phyloP scores from a whole-genome alignment of 53 echinoderm and acorn worm genomes.

The Echinometra lucunter region DNA sequence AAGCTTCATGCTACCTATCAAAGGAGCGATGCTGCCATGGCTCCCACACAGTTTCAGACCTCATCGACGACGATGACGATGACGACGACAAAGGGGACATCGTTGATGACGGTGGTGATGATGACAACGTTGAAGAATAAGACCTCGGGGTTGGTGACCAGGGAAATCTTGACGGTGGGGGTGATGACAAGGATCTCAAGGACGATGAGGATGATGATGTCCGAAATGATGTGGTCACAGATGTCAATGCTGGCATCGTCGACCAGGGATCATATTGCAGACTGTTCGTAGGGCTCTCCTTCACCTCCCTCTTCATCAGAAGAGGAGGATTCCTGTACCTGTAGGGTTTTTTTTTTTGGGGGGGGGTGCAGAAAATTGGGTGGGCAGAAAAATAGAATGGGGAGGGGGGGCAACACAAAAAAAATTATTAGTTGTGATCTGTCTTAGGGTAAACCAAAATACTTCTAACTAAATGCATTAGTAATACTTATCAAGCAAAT shows the following conservation, averaged over 20 bases:
- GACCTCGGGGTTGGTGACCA: neutral
- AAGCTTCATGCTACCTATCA: neutral
- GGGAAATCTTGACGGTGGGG: constrained; percentile 20
- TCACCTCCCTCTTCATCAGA: neutral
- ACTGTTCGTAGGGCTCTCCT: neutral
- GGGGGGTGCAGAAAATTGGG: neutral
- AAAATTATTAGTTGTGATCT: neutral
- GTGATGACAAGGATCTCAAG: constrained; percentile 28
- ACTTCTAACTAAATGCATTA: neutral
- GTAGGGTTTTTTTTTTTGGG: neutral
- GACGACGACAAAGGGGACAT: neutral
- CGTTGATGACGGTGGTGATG: neutral
- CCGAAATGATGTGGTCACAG: neutral
- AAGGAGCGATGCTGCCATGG: constrained; percentile 27
- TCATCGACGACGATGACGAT: neutral
- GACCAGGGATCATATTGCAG: constrained; percentile 37
- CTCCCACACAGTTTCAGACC: neutral
- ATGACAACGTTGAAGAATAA: neutral
- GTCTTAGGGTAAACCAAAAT: neutral
- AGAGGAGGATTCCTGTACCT: constrained; percentile 41
- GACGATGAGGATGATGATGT: neutral
- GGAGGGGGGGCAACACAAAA: neutral
- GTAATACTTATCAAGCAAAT: neutral
- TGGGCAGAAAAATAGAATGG: neutral
- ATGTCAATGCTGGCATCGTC: neutral